These are phyloP conservation scores for Choloepus hoffmanni DNA, from an alignment of 2,113 vertebrate species.

Conservation along the genomic window DNA sequence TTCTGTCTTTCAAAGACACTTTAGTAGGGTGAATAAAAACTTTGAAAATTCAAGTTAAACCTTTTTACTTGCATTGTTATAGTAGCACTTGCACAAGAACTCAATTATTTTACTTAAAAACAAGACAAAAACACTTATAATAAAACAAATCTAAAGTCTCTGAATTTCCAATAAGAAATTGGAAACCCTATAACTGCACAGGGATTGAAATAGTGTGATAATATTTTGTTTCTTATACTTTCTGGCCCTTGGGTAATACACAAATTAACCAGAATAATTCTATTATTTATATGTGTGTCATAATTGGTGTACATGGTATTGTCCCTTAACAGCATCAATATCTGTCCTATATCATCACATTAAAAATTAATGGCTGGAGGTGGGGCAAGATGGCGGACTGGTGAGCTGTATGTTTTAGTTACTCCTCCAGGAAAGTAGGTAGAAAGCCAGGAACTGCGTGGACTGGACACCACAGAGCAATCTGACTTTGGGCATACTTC, in stretches of 20 bases:
- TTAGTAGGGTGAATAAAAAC: background rate
- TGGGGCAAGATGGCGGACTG: too few relatives aligned
- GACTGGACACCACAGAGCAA: too few relatives aligned
- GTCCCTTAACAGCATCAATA: background rate
- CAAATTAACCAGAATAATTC: background rate
- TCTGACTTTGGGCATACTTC: too few relatives aligned
- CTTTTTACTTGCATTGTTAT: background rate
- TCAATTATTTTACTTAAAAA: constrained; percentile 56
- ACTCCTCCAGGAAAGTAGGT: too few relatives aligned
- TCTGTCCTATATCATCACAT: background rate
- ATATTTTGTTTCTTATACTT: too few relatives aligned
- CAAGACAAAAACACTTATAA: constrained; percentile 38
- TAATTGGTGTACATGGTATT: background rate
- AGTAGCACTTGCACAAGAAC: background rate
- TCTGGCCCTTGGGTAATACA: background rate
- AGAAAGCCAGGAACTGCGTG: too few relatives aligned
- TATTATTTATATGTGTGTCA: background rate
- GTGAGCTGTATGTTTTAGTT: too few relatives aligned
- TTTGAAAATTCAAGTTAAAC: background rate
- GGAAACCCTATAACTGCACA: background rate
- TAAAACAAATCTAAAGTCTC: constrained; percentile 19
- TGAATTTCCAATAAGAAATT: background rate
- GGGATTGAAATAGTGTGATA: background rate
- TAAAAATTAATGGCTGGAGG: background rate
- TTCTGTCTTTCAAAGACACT: background rate